Base-by-base conservation (phyloP, 1,140 invertebrate genomes). In the Drosophila kepulauana region DNA sequence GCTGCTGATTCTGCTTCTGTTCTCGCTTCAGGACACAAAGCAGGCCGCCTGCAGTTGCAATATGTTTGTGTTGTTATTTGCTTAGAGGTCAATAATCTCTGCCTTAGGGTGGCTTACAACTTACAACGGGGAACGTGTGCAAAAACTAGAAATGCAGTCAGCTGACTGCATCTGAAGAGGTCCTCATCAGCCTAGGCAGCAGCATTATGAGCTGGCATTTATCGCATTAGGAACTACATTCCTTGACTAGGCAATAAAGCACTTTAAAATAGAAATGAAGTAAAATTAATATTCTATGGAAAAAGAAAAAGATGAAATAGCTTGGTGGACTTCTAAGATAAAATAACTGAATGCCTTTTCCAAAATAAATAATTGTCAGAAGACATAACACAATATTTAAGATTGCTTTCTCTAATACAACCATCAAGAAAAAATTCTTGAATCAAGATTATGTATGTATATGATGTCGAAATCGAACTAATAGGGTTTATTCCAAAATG, bases 71-170 rank as follows among this genome's bases (percentile, higher is more conserved):
- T 57, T 59, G 28, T 62, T 84, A 66, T 89, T 84, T 87, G 74
- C 25, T 49, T 65, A 87, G 70, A 88, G 84, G 84, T 88, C 84
- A 88, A 88, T 88, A 88, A 88, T 88, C 84, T 81, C 65, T 49
- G 49, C 48, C 48, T 45, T 13, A 65, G 85, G 85, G 70, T 89
- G 80, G 52, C 59, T 88, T 41, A 38, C 33, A 11, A 41, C 20
- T 57, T 41, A 16, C 16, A 16, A 25, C 20, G 35, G 35, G 35
- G 54, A 16, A 57, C 38, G 54, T 57, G 30, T 38, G 35, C 30
- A 16, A 35, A 57, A 57, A 41, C 7, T 33, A 33, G 7, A 33
- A 57, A 20, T 57, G 25, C 51, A 41, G 41, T 43, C 13, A 46
- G 8, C 13, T 15, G 35, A 38, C 5, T 48, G 51, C 52, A 48